phyloP scores from a whole-genome alignment of 2,797 vertebrate genomes.

The Sebastes steindachneri region DNA sequence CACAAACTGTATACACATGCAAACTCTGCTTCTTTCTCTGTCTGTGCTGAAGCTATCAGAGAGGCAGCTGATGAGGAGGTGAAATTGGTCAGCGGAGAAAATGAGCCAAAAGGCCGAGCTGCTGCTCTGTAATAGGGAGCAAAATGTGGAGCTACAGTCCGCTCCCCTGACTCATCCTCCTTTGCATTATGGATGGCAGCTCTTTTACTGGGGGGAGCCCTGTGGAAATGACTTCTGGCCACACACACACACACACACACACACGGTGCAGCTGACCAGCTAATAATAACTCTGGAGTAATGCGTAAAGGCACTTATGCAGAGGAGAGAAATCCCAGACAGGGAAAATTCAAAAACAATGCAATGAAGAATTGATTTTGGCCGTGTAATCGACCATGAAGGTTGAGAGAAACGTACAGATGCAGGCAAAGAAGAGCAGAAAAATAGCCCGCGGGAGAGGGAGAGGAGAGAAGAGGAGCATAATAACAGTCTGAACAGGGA shows the following conservation, averaged over 20 bases:
- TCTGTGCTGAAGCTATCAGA: neutral
- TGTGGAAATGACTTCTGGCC: neutral
- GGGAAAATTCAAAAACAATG: neutral
- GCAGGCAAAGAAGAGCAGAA: conserved; percentile 26
- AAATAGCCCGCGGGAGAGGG: conserved; percentile 12
- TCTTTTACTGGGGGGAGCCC: conserved; percentile 7
- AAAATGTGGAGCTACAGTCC: neutral
- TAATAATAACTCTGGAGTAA: neutral
- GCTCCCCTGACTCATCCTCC: neutral
- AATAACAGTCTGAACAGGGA: conserved; percentile 50
- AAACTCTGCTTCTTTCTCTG: neutral
- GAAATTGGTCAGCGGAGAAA: neutral
- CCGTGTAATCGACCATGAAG: conserved; percentile 1
- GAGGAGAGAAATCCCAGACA: neutral
- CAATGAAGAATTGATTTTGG: neutral
- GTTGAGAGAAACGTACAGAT: conserved; percentile 15
- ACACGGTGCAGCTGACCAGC: neutral
- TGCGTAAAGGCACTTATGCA: neutral
- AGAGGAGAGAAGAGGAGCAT: conserved; percentile 21
- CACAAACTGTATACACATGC: neutral
- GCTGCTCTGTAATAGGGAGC: conserved; percentile 8
- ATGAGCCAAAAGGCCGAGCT: neutral
- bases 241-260: neutral
- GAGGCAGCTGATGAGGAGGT: neutral
- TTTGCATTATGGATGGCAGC: conserved; percentile 26